These are phyloP conservation scores for Aspidapion aeneum DNA, from an alignment of 2,888 invertebrate species.

Conservation along the genomic window DNA sequence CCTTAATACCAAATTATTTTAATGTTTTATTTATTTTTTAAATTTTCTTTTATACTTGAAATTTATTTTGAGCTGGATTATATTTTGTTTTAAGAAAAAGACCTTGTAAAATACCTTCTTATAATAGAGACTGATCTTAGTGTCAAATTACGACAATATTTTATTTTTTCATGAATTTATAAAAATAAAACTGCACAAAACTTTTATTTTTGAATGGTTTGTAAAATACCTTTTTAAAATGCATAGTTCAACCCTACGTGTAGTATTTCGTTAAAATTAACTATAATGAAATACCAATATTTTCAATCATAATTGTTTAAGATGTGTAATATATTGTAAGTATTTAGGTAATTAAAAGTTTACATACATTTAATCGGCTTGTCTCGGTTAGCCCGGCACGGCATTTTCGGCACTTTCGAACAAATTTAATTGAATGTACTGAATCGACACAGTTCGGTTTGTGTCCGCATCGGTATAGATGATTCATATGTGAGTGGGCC, in stretches of 20 bases:
- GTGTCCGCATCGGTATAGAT: too few relatives aligned
- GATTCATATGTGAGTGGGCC: too few relatives aligned
- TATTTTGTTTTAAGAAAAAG: too few relatives aligned
- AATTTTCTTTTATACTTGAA: too few relatives aligned
- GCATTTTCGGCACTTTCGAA: not conserved
- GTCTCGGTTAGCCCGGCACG: too few relatives aligned
- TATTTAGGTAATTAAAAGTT: not conserved
- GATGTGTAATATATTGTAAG: not conserved
- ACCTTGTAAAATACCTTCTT: too few relatives aligned
- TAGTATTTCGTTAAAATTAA: not conserved
- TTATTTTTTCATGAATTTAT: slow-evolving; percentile 14
- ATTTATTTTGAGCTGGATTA: not conserved
- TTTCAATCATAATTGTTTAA: not conserved
- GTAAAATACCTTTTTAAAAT: slow-evolving; percentile 35
- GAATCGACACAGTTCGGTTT: too few relatives aligned
- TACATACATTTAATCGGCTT: too few relatives aligned
- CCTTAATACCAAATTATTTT: too few relatives aligned
- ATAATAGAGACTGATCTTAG: not conserved
- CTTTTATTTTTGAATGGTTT: slow-evolving; percentile 31
- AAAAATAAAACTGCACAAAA: slow-evolving; percentile 21
- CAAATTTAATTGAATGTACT: not conserved
- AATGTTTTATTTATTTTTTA: too few relatives aligned
- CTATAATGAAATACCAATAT: not conserved
- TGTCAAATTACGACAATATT: not conserved
- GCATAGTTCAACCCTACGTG: not conserved